Evolutionary conservation across 2,113 vertebrate species (phyloP), one percentile per base, ranked within the genome.

Genomic region (Nicator chloris): DNA sequence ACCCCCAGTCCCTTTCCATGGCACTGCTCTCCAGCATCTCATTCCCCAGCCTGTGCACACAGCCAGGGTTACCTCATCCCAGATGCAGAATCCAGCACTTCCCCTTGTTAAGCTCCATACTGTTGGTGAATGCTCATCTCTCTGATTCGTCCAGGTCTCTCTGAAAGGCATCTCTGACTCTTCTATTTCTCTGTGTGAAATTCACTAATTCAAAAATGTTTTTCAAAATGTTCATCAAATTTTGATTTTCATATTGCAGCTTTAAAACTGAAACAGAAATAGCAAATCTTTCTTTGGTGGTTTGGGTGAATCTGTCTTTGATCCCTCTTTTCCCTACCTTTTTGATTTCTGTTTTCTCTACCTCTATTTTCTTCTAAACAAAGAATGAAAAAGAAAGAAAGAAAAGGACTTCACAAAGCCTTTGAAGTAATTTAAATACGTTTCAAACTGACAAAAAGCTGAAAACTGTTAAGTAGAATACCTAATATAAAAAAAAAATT

Each of bases 71-170:
- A 1, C 8, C 35, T 4, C 8, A 5, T 35, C 2, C 61, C 83
- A 51, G 26, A 14, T 14, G 21, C 26, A 59, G 44, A 42, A 68
- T 11, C 53, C 37, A 19, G 22, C 9, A 22, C 17, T 27, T 37
- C 10, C 13, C 22, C 27, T 22, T 15, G 27, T 33, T 21, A 26
- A 77, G 33, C 27, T 27, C 7, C 73, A n/a, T 2, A 13, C 0
- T 8, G 0, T 3, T 28, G 44, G 33, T 37, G 63, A 53, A 6
- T 23, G 8, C 10, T 2, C 28, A 23, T 14, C 11, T 18, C 22
- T 28, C 63, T 60, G 4, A 30, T 69, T n/a, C 45, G 19, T 16
- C 26, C 28, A 47, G 24, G 9, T 30, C 8, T 30, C n/a, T 69
- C 64, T 70, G 15, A 28, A 61, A 53, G 11, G 6, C 3, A 8